A percentile compares a stretch with the other conserved stretches of the same genome.
Evolutionary conservation across 1,140 invertebrate genomes (phyloP).

Genomic region (Drosophila carrolli): DNA sequence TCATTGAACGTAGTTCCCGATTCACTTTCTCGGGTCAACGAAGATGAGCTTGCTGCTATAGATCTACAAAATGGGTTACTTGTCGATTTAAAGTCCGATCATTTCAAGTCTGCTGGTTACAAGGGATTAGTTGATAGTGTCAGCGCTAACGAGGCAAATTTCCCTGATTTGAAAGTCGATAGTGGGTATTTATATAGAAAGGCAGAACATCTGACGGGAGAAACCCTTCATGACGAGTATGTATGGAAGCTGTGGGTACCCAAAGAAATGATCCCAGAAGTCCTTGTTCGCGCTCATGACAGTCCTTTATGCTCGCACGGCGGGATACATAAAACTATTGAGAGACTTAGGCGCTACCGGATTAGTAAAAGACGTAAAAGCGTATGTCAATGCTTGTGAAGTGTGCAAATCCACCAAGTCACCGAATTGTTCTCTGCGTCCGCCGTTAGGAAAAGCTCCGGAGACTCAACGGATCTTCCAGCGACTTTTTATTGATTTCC

Average conservation of each 20-base stretch:
- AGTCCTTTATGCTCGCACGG: not conserved
- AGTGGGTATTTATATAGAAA: constrained; percentile 3
- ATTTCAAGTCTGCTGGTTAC: not conserved
- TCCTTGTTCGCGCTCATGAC: not conserved
- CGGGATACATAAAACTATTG: no score
- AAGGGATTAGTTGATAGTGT: constrained; percentile 1
- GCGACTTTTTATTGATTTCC: no score
- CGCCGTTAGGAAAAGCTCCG: no score
- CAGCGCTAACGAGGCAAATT: constrained; percentile 1
- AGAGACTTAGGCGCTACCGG: no score
- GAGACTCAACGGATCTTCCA: no score
- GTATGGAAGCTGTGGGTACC: not conserved
- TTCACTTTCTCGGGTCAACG: not conserved
- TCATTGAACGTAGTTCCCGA: constrained; percentile 1
- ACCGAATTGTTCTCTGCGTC: no score
- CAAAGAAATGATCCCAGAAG: not conserved
- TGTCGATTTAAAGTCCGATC: not conserved
- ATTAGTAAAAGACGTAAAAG: no score
- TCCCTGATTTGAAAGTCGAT: constrained; percentile 1
- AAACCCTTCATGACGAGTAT: not conserved
- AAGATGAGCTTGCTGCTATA: not conserved
- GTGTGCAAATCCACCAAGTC: no score
- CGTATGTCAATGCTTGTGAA: no score
- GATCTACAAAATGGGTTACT: not conserved
- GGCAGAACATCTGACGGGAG: not conserved